Base-by-base conservation (phyloP, 2,113 vertebrate species). In the Patagioenas fasciata region DNA sequence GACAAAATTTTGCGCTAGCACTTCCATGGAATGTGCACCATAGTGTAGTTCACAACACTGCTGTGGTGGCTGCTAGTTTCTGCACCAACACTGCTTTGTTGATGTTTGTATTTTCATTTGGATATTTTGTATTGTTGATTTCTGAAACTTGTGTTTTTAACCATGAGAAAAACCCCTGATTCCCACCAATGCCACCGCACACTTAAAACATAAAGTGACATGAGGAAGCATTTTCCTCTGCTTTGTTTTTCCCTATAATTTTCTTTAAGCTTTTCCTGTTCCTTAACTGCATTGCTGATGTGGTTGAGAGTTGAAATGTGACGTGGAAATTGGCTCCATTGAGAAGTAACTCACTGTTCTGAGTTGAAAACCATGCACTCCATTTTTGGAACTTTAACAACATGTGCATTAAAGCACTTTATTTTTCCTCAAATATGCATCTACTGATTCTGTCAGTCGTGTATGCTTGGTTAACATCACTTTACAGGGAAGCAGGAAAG, bases 11-110 rank as follows among this genome's bases (percentile, higher is more conserved):
- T 32, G 15, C 5, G 5, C 15, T 60, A 32, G 16, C 16, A 11
- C 44, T 71, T 80, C 13, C 8, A 3, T 28, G 31, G 69, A 51
- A 21, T 0, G 1, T 23, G 12, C 6, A 2, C 10, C 15, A 8
- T 16, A 20, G 28, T 8, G 26, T 53, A 15, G 18, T 47, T 89
- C 20, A 57, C 15, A 47, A 8, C 32, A 26, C 53, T 47, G 25
- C 47, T 66, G 1, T 47, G 20, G 28, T 77, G 53, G 34, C 8
- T 66, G 2, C 9, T 15, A 15, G 9, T 51, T 85, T 77, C 77
- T 42, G 48, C 42, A 73, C 42, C 8, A 29, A 34, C 40, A 50
- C 28, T 36, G 51, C 34, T 58, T 47, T 29, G 48, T 53, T 74
- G 53, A 23, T 56, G 7, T 11, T 51, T 26, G 8, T 42, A 2